Conservation (phyloP, 2,888 invertebrate genomes). For the Parelbella ahira region DNA sequence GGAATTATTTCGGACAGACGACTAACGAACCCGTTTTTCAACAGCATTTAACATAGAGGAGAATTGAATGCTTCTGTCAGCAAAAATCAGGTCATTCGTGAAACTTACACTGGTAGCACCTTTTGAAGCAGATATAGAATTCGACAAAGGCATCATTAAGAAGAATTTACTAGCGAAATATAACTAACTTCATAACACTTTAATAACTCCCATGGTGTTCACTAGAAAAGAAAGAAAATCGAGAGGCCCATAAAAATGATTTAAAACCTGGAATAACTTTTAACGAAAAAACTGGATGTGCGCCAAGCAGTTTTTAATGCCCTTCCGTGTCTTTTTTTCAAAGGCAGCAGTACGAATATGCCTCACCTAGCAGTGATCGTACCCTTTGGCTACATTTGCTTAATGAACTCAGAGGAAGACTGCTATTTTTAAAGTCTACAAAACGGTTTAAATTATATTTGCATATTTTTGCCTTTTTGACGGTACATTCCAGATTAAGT, state of each 20-base stretch:
- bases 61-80: no score
- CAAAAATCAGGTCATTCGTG: no score
- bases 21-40: no score
- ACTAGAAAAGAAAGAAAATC: slow-evolving; percentile 3
- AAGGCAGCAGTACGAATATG: slow-evolving; percentile 15
- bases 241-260: slow-evolving; percentile 11
- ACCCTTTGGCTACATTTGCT: slow-evolving; percentile 6
- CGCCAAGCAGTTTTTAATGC: slow-evolving; percentile 20
- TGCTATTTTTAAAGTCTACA: neutral
- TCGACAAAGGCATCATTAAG: neutral
- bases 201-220: slow-evolving; percentile 7
- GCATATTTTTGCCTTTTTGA: no score
- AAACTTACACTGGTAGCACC: no score
- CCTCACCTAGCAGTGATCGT: slow-evolving; percentile 5
- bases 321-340: slow-evolving; percentile 17
- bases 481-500: no score
- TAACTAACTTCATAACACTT: neutral
- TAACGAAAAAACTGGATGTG: slow-evolving; percentile 16
- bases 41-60: no score
- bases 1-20: no score
- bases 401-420: slow-evolving; percentile 17
- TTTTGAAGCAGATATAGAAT: no score
- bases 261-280: slow-evolving; percentile 15
- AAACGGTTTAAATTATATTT: no score
- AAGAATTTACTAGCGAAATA: neutral